Base-by-base conservation (phyloP, 2,113 vertebrate genomes). In the Oophaga pumilio region DNA sequence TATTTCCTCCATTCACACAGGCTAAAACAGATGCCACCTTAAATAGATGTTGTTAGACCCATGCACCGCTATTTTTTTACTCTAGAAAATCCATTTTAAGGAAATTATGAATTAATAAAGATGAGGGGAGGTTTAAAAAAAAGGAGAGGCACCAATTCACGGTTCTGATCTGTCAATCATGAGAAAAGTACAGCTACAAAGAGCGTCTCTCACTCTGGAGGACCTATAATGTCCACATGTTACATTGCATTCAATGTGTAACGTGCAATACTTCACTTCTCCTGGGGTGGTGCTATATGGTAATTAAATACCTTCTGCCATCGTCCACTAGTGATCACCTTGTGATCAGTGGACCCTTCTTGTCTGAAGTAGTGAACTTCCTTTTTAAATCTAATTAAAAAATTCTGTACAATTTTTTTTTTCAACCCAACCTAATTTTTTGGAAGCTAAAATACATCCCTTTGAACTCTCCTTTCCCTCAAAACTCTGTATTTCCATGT, bases 11-110 rank as follows among this genome's bases (percentile, higher is more conserved):
- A 89, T n/a, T 81, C 2, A 0, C n/a, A 90, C 82, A 89, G 87
- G 90, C 76, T 85, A 80, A 52, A 8, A 85, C 0, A 64, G 89
- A 92, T 91, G 96, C 96, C 96, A 97, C 96, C 96, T 97, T 97
- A 97, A 97, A 94, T 92, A 93, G 93, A 90, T 93, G 93, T 94
- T 94, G 93, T 95, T 94, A 90, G 92, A 43, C 87, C 86, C 50
- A 89, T 91, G 95, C 94, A 86, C 93, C 82, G 85, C 91, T 90
- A 43, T 43, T 43, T 43, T 43, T 43, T 43, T 43, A 43, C 33
- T 43, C 33, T 43, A 43, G 33, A 43, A 43, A 43, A 43, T 43
- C 33, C 33, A 33, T 33, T 33, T 33, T 33, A n/a, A n/a, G 33
- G 33, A 4, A 43, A 43, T 43, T 43, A 43, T 2, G 33, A 43